Conservation (phyloP, 2,888 invertebrate species). For the Congeria kusceri region DNA sequence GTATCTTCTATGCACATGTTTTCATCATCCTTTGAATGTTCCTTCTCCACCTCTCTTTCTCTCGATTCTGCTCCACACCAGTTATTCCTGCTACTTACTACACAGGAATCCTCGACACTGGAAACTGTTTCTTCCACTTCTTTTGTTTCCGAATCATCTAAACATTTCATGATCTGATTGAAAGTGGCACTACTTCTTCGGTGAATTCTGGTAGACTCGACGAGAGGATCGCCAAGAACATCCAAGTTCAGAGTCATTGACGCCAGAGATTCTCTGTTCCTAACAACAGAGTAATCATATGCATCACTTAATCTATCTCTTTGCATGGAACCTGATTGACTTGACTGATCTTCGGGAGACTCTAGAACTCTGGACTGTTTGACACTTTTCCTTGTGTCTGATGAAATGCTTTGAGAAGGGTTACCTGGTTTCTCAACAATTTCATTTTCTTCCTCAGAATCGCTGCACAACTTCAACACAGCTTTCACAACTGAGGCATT, state of each 20-base stretch:
- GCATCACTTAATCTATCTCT: neutral
- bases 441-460: conserved; percentile 46
- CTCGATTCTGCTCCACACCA: neutral
- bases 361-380: neutral
- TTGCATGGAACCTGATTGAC: neutral
- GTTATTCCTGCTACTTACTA: neutral
- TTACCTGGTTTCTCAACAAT: conserved; percentile 1
- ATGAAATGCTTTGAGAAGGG: neutral
- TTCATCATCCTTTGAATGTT: conserved; percentile 16
- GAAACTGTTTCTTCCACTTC: neutral
- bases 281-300: conserved; percentile 44
- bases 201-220: conserved; percentile 77
- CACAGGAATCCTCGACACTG: neutral
- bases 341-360: neutral
- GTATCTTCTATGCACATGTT: conserved; percentile 14
- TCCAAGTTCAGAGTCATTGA: conserved; percentile 56
- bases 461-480: conserved; percentile 40
- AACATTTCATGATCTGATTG: conserved; percentile 26
- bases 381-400: neutral
- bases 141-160: conserved; percentile 2
- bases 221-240: conserved; percentile 68
- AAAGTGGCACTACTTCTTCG: conserved; percentile 64
- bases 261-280: conserved; percentile 33
- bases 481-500: neutral
- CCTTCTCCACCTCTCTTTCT: neutral